phyloP scores from a whole-genome alignment of 1,140 invertebrate genomes.

The Maconellicoccus hirsutus region DNA sequence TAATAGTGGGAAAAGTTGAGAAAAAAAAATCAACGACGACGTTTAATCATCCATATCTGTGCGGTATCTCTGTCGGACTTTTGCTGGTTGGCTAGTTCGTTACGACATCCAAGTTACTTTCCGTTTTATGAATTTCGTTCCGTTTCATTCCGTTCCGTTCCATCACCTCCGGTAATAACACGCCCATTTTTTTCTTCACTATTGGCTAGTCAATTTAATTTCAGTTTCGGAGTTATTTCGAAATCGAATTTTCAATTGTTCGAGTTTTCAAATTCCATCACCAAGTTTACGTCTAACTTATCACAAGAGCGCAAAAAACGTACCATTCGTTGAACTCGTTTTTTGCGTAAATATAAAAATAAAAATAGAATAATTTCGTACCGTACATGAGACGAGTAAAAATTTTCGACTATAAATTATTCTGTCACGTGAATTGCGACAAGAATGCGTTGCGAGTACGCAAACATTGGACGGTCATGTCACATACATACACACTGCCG shows the following conservation, averaged over 20 bases:
- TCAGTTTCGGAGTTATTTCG: no score
- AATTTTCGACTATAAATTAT: not conserved
- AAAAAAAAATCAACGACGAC: not conserved
- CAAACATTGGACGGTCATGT: not conserved
- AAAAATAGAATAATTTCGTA: no score
- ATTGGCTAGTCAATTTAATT: no score
- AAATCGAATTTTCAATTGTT: no score
- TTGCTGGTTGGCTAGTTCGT: constrained; percentile 2
- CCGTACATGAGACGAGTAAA: not conserved
- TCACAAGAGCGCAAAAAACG: no score
- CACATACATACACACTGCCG: not conserved
- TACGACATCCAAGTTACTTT: not conserved
- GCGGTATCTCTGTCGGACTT: not conserved
- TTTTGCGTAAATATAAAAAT: no score
- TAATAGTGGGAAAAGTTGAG: not conserved
- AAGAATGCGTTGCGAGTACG: not conserved
- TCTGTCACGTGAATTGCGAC: not conserved
- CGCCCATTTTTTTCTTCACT: not conserved
- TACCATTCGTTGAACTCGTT: no score
- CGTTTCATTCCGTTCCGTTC: constrained; percentile 7
- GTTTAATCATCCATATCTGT: not conserved
- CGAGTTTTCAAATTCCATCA: no score
- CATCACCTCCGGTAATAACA: not conserved
- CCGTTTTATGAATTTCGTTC: not conserved
- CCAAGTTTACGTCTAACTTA: no score